Evolutionary conservation across 1,140 invertebrate genomes (phyloP).

Genomic region (Meloidogyne exigua): DNA sequence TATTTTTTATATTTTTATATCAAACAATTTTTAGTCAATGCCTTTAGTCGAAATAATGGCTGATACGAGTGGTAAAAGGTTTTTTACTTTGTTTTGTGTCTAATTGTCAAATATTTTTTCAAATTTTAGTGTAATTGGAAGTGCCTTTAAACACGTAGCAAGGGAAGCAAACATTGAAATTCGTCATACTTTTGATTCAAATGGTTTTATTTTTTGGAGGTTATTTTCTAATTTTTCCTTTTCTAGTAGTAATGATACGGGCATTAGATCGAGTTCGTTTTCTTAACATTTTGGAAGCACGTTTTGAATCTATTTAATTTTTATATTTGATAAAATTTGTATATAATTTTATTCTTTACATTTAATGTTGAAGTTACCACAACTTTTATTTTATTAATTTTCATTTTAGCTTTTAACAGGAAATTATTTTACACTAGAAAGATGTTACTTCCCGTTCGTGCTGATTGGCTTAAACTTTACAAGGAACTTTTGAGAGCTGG

Average conservation of each 20-base stretch:
- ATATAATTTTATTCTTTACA: background rate
- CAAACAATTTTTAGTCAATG: conserved; percentile 26
- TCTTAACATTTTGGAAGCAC: conserved; percentile 33
- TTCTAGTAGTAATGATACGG: conserved; percentile 30
- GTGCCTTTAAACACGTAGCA: conserved; percentile 28
- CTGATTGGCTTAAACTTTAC: conserved; percentile 30
- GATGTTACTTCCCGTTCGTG: background rate
- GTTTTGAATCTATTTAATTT: conserved; percentile 23
- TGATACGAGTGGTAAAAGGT: conserved; percentile 31
- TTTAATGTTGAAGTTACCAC: background rate
- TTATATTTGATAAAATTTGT: too few relatives aligned
- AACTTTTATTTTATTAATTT: background rate
- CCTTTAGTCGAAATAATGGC: conserved; percentile 30
- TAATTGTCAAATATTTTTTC: background rate
- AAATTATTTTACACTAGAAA: background rate
- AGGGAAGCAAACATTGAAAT: conserved; percentile 32
- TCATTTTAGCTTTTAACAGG: too few relatives aligned
- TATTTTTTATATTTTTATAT: background rate
- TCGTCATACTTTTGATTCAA: conserved; percentile 32
- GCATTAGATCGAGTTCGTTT: conserved; percentile 21
- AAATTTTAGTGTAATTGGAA: conserved; percentile 34
- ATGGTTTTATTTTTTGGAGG: conserved; percentile 17
- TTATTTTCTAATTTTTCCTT: background rate
- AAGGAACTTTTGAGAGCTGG: conserved; percentile 30
- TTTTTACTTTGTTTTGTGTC: background rate